Base-by-base conservation (phyloP, 1,140 invertebrate species). In the Meloidogyne chitwoodi region DNA sequence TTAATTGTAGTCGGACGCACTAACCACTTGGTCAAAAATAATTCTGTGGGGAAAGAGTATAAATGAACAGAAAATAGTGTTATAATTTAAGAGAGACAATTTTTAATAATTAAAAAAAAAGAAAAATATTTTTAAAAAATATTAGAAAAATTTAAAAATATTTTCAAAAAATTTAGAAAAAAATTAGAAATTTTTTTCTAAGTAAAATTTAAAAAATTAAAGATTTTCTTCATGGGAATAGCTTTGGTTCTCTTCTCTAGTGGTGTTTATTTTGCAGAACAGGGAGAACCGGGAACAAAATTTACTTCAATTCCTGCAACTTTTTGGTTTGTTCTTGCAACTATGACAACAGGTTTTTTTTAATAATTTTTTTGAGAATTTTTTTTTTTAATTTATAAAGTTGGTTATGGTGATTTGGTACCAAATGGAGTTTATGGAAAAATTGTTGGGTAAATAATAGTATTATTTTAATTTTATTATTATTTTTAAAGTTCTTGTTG, bases 181-280 rank as follows among this genome's bases (percentile, higher is more conserved):
- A n/a, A n/a, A n/a, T n/a, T n/a, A n/a, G n/a, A n/a, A n/a, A n/a
- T n/a, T n/a, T n/a, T n/a, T n/a, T n/a, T n/a, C n/a, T n/a, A n/a
- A n/a, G n/a, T n/a, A n/a, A n/a, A n/a, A n/a, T n/a, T n/a, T n/a
- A n/a, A n/a, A n/a, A n/a, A n/a, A n/a, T n/a, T 99, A 88, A 93
- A 99, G 90, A 99, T 99, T 6, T 86, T 86, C 78, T 86, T 86
- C 77, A 87, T 86, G 84, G 82, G 95, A 89, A 97, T 97, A 88
- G 94, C 95, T 90, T 94, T 98, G 89, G 93, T 98, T 87, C 92
- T 98, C 88, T 98, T 98, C 91, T 95, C 94, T 84, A 95, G 93
- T 90, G 94, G 94, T 84, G 94, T 97, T 84, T 98, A 96, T 91
- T 98, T 97, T 91, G 95, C 95, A 81, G 95, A 98, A 90, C 94